Base-by-base conservation (phyloP, 1,140 invertebrate genomes). In the Oncopodura yosiiana region DNA sequence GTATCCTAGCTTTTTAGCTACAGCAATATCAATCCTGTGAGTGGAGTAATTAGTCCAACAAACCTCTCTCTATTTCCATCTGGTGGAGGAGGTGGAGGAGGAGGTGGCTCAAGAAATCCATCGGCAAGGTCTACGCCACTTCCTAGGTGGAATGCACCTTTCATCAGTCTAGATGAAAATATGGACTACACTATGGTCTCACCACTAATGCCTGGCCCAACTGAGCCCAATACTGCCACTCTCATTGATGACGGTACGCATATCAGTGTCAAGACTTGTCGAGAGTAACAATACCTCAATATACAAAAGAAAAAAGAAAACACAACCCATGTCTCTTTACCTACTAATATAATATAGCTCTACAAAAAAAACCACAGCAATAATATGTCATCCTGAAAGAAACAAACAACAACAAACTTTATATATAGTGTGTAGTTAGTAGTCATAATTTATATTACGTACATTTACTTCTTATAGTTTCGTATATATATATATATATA, bases 171-270 rank as follows among this genome's bases (percentile, higher is more conserved):
- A 52, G 91, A 94, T 67, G 91, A 94, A 67, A 76, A 74, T 58
- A 72, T 78, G 65, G 91, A 95, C 71, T 94, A 94, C 71, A 86
- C 83, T 65, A 90, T 87, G 80, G 87, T 93, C 16, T 81, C 84
- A 38, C 82, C 86, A 65, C 77, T 87, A 62, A 74, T 79, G 53
- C 71, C 80, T 62, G 70, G 73, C 66, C 70, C 74, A 60, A 65
- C 74, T 38, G 81, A 83, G 66, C 72, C 78, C 19, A 78, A 78
- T 59, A 76, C 81, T 53, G 79, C 82, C 53, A 78, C 81, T 44
- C 71, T 84, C 59, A 79, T 86, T 70, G 82, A 83, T 66, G 82
- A 85, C 68, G 80, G 81, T 78, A 67, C 66, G 52, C 53, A n/a
- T n/a, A 52, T 52, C 29, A 42, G 49, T 30, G 49, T 52, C 49